A percentile compares a stretch with the other conserved stretches of the same genome.
These are phyloP conservation scores for Corythoichthys intestinalis DNA, from an alignment of 2,113 vertebrate genomes.

Conservation along the genomic window DNA sequence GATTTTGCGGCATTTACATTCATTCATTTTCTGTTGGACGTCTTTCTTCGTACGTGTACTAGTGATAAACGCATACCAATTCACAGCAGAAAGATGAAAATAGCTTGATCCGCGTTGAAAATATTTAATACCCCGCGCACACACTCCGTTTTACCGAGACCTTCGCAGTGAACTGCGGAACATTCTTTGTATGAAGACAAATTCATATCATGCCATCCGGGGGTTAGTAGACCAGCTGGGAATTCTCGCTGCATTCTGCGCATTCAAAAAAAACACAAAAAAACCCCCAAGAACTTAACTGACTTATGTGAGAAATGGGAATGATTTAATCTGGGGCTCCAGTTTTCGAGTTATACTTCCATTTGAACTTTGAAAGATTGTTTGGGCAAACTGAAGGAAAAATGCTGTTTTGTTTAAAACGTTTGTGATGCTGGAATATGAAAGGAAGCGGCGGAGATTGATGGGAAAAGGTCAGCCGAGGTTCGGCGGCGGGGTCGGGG, in stretches of 20 bases:
- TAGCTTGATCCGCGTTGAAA: too few relatives aligned
- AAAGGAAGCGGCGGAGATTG: conserved; percentile 64
- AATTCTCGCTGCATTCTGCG: neutral
- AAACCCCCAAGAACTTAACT: neutral
- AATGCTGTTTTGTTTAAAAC: conserved; percentile 30
- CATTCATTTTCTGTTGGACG: too few relatives aligned
- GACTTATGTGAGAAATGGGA: neutral
- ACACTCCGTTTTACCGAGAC: conserved; percentile 3
- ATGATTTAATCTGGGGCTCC: neutral
- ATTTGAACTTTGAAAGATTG: conserved; percentile 6
- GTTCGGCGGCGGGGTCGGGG: conserved; percentile 60
- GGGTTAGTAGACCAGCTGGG: neutral
- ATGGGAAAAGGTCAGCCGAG: conserved; percentile 67
- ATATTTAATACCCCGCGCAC: neutral
- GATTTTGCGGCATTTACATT: too few relatives aligned
- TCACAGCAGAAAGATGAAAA: too few relatives aligned
- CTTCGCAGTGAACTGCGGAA: conserved; percentile 7
- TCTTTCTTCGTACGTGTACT: too few relatives aligned
- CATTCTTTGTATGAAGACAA: conserved; percentile 7
- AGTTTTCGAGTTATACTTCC: neutral
- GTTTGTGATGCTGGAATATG: conserved; percentile 34
- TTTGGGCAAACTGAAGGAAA: conserved; percentile 32
- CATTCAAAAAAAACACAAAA: neutral
- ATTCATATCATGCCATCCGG: neutral
- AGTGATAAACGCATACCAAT: too few relatives aligned